phyloP scores from a whole-genome alignment of 1,140 invertebrate species.

The Oncopeltus fasciatus region DNA sequence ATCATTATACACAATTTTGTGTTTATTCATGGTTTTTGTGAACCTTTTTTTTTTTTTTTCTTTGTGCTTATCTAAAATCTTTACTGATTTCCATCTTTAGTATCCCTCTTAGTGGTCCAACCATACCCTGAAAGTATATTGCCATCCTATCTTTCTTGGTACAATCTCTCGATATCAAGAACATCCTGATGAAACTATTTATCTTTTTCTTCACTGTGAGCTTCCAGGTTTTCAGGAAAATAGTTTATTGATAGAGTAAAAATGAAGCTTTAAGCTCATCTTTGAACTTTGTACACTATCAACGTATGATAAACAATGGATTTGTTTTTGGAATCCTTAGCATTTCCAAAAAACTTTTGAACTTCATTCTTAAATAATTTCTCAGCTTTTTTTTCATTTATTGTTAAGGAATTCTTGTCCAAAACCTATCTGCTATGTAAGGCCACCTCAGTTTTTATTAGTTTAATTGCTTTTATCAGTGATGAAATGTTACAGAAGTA shows the following conservation, averaged over 20 bases:
- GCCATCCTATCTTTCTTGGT: constrained; percentile 25
- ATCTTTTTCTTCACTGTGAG: constrained; percentile 26
- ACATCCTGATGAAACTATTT: constrained; percentile 28
- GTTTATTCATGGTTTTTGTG: no score
- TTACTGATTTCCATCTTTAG: neutral
- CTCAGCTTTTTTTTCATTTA: neutral
- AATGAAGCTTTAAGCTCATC: neutral
- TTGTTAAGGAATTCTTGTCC: no score
- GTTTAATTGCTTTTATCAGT: no score
- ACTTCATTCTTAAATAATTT: neutral
- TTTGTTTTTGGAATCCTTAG: neutral
- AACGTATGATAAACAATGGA: neutral
- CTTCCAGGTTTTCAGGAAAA: constrained; percentile 26
- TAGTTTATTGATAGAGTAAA: constrained; percentile 19
- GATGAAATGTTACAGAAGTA: no score
- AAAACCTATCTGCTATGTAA: no score
- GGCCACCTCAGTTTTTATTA: no score
- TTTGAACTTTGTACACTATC: neutral
- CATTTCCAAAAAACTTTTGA: neutral
- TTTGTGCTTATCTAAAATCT: no score
- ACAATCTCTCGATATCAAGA: constrained; percentile 24
- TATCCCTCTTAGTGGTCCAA: constrained; percentile 22
- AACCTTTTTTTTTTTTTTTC: no score
- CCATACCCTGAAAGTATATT: constrained; percentile 26
- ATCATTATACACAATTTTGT: no score